These are phyloP conservation scores for Crypturellus tataupa DNA, from an alignment of 2,797 vertebrate species.

Conservation along the genomic window DNA sequence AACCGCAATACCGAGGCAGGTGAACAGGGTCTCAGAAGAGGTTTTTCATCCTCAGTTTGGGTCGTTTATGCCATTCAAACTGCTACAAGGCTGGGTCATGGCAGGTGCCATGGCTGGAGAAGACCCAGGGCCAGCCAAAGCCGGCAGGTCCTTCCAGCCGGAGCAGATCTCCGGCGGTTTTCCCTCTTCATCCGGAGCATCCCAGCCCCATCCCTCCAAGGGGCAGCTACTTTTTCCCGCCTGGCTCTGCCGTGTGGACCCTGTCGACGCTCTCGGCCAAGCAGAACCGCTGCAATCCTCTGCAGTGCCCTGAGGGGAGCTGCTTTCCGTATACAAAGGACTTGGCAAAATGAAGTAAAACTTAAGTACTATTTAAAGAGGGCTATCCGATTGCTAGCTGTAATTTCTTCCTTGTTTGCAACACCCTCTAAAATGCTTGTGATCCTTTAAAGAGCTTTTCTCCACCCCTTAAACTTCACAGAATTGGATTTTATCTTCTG, in stretches of 20 bases:
- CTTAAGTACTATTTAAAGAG: constrained; percentile 54
- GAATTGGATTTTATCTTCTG: constrained; percentile 60
- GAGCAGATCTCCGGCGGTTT: background rate
- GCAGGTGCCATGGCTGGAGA: background rate
- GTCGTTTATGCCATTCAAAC: background rate
- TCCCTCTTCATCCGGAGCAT: background rate
- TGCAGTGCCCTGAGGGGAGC: background rate
- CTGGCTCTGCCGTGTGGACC: background rate
- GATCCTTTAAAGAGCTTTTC: constrained; percentile 61
- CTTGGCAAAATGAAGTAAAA: constrained; percentile 32
- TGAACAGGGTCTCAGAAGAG: too few relatives aligned
- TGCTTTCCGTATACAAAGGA: constrained; percentile 6
- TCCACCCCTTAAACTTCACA: constrained; percentile 44
- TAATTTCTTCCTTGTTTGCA: constrained; percentile 66
- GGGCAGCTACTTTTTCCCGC: background rate
- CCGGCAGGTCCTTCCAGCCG: background rate
- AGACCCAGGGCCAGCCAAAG: background rate
- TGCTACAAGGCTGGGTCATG: background rate
- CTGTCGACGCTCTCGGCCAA: constrained; percentile 12
- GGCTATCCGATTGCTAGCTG: constrained; percentile 12
- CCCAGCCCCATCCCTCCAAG: background rate
- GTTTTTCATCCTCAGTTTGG: background rate
- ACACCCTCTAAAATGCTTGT: constrained; percentile 37
- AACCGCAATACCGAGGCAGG: background rate
- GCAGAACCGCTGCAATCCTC: background rate